phyloP scores from a whole-genome alignment of 2,797 vertebrate species.

The Mastacembelus armatus region DNA sequence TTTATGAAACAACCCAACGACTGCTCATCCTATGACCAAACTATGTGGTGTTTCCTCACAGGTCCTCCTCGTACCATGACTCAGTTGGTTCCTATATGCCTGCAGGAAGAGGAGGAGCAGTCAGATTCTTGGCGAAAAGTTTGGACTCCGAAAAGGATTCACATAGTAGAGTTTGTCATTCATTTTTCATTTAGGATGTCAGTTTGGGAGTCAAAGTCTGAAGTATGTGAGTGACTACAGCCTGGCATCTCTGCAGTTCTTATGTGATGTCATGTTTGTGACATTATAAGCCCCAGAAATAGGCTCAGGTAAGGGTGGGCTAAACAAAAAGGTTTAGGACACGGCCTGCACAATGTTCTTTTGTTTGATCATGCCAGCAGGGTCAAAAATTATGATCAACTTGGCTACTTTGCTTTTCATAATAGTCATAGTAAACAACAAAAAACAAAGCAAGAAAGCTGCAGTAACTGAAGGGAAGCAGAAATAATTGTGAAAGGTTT shows the following conservation, averaged over 20 bases:
- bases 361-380: too few species aligned
- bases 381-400: too few species aligned
- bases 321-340: not conserved
- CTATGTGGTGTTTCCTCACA: constrained; percentile 42
- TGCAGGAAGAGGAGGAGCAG: constrained; percentile 21
- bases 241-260: constrained; percentile 26
- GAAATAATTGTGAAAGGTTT: too few species aligned
- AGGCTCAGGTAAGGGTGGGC: constrained; percentile 1
- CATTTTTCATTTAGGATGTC: constrained; percentile 15
- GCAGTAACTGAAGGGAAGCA: too few species aligned
- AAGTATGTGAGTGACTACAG: constrained; percentile 31
- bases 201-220: not conserved
- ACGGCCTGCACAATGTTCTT: too few species aligned
- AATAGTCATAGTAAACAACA: too few species aligned
- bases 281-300: not conserved
- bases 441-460: too few species aligned
- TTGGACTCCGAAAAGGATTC: constrained; percentile 31
- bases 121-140: constrained; percentile 17
- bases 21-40: constrained; percentile 20
- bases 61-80: constrained; percentile 36
- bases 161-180: constrained; percentile 16
- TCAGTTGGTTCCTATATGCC: constrained; percentile 30
- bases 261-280: constrained; percentile 24
- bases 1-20: not conserved
- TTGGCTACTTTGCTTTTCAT: too few species aligned